A percentile compares a stretch with the other conserved stretches of the same genome.
phyloP scores from a whole-genome alignment of 1,140 invertebrate genomes.

The Fragariocoptes setiger region DNA sequence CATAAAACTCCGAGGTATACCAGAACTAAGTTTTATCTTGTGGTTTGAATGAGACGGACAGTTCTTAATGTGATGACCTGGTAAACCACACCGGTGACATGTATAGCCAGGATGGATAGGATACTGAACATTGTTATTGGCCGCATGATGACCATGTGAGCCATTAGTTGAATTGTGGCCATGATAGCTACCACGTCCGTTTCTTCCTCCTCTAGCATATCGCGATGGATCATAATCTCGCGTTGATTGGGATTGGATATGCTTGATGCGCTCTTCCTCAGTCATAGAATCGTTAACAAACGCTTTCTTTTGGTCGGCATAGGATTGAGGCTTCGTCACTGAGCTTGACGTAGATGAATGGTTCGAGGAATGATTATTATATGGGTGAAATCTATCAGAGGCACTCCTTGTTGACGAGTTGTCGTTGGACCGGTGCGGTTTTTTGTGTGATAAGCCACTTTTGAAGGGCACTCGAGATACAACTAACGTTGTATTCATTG shows the following conservation, averaged over 20 bases:
- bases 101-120: slow-evolving; percentile 57
- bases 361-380: background rate
- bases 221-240: slow-evolving; percentile 83
- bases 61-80: slow-evolving; percentile 25
- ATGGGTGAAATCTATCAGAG: background rate
- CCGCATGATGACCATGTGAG: slow-evolving; percentile 12
- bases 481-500: slow-evolving; percentile 86
- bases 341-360: background rate
- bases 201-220: slow-evolving; percentile 25
- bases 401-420: background rate
- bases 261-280: slow-evolving; percentile 84
- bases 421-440: background rate
- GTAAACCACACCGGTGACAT: slow-evolving; percentile 25
- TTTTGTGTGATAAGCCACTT: slow-evolving; percentile 2
- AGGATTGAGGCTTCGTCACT: background rate
- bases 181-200: slow-evolving; percentile 12
- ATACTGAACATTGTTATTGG: slow-evolving; percentile 21
- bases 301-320: background rate
- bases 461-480: slow-evolving; percentile 55
- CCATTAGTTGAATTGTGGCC: background rate
- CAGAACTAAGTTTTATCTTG: slow-evolving; percentile 67
- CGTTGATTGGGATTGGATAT: slow-evolving; percentile 82
- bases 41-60: slow-evolving; percentile 16
- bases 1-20: slow-evolving; percentile 89
- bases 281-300: slow-evolving; percentile 17